Conservation (phyloP, 2,113 vertebrate genomes). For the Anthoscopus minutus region DNA sequence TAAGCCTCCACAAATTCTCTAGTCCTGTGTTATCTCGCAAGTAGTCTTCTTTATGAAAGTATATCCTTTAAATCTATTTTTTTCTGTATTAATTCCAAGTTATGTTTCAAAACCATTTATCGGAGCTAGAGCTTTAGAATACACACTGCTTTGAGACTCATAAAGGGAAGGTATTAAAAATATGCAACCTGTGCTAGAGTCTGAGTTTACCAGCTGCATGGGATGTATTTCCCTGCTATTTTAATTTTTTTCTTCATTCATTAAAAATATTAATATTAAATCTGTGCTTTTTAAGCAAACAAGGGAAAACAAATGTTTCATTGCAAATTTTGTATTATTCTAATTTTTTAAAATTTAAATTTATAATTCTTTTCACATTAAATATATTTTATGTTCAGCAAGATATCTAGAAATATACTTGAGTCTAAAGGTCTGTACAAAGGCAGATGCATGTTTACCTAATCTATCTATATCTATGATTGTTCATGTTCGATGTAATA, state of each 20-base stretch:
- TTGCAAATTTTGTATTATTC: background rate
- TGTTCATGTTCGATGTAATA: background rate
- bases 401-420: background rate
- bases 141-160: background rate
- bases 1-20: background rate
- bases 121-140: background rate
- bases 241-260: background rate
- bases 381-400: background rate
- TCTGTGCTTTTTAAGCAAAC: background rate
- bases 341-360: too few species aligned
- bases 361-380: background rate
- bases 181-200: background rate
- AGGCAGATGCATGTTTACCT: background rate
- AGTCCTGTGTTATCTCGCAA: background rate
- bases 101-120: slow-evolving; percentile 32
- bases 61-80: slow-evolving; percentile 1
- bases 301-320: background rate
- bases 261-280: background rate
- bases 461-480: background rate
- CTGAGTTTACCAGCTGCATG: background rate
- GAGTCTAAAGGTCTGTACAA: background rate
- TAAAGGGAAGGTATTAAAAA: background rate
- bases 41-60: background rate
- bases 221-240: background rate
- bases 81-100: slow-evolving; percentile 19